Evolutionary conservation across 92 coral and sea anemone genomes (phyloP).

Genomic region (Zoanthus gigantus): DNA sequence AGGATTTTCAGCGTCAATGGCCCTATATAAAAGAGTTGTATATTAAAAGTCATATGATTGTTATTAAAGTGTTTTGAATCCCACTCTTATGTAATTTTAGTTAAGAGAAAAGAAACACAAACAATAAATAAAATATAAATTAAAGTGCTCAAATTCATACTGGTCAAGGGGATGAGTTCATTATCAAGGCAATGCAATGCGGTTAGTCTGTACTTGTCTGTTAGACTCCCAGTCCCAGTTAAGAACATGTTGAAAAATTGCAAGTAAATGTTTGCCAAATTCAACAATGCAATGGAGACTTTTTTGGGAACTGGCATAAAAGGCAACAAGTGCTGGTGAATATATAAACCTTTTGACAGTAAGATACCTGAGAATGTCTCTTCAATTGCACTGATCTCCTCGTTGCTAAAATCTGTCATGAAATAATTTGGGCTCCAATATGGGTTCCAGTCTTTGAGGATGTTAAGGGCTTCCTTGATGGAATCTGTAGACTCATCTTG

Average conservation of each 20-base stretch:
- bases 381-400: conserved; percentile 40
- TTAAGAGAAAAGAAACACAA: neutral
- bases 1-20: neutral
- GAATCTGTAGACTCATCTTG: conserved; percentile 26
- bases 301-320: neutral
- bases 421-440: conserved; percentile 35
- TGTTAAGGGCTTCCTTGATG: conserved; percentile 28
- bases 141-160: too few species aligned
- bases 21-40: neutral
- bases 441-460: conserved; percentile 32
- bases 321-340: neutral
- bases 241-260: conserved; percentile 49
- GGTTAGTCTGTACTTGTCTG: conserved; percentile 34
- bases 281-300: neutral
- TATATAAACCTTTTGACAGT: neutral
- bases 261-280: neutral
- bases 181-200: conserved; percentile 27
- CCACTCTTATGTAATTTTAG: neutral
- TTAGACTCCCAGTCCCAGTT: conserved; percentile 44
- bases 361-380: conserved; percentile 24
- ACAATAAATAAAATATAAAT: neutral
- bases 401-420: conserved; percentile 31
- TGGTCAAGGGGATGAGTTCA: conserved; percentile 20
- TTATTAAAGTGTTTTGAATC: neutral
- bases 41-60: neutral